phyloP scores from a whole-genome alignment of 2,888 invertebrate genomes.

The Cecidostiba fungosa region DNA sequence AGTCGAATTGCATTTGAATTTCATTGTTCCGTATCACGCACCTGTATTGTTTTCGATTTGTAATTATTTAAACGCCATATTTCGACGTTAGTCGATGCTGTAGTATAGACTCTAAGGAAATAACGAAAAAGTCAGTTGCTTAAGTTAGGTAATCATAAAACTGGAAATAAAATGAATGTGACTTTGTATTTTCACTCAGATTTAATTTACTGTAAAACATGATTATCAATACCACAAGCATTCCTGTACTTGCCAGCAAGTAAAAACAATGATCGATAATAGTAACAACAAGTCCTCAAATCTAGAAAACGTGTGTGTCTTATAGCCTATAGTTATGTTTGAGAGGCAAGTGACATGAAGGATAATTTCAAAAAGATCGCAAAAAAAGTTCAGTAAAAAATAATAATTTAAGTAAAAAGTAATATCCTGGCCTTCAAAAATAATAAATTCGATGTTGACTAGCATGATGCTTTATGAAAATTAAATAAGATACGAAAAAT shows the following conservation, averaged over 20 bases:
- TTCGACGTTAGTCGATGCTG: background rate
- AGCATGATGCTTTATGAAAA: constrained; percentile 25
- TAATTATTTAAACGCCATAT: background rate
- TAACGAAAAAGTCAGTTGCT: too few relatives aligned
- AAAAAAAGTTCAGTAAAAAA: background rate
- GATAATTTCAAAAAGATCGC: background rate
- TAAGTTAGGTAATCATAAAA: background rate
- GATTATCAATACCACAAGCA: background rate
- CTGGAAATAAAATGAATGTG: background rate
- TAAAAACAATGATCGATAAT: constrained; percentile 31
- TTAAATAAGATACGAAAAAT: constrained; percentile 15
- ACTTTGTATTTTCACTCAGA: background rate
- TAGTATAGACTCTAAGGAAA: too few relatives aligned
- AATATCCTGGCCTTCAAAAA: background rate
- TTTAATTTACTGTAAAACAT: constrained; percentile 1
- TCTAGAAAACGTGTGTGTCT: background rate
- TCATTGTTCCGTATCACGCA: background rate
- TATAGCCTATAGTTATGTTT: background rate
- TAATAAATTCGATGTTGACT: constrained; percentile 42
- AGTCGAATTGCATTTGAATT: background rate
- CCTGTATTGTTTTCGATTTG: background rate
- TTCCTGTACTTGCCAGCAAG: constrained; percentile 57
- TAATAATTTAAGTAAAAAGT: background rate
- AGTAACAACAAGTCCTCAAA: constrained; percentile 19
- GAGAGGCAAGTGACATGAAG: constrained; percentile 53